These are phyloP conservation scores for Anthonomus grandis DNA, from an alignment of 1,140 invertebrate genomes.

Conservation along the genomic window DNA sequence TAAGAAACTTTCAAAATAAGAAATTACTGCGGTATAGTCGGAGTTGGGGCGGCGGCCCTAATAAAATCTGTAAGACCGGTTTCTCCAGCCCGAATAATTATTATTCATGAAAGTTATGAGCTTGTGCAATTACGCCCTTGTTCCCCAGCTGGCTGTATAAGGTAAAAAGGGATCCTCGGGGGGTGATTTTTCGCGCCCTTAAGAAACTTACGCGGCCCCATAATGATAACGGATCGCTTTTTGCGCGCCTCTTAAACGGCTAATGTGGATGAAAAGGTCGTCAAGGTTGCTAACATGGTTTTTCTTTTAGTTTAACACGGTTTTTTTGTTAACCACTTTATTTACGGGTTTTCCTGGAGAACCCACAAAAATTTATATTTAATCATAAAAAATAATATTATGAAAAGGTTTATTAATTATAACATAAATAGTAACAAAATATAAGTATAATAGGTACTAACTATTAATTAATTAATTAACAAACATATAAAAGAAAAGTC, in stretches of 20 bases:
- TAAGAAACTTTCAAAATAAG: conserved; percentile 17
- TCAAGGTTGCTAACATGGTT: too few species aligned
- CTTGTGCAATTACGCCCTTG: conserved; percentile 11
- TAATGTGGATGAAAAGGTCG: background rate
- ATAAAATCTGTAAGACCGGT: conserved; percentile 11
- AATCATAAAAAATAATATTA: too few species aligned
- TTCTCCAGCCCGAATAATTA: conserved; percentile 13
- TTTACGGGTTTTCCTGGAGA: too few species aligned
- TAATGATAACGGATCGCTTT: conserved; percentile 15
- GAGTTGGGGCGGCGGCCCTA: background rate
- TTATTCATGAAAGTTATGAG: conserved; percentile 24
- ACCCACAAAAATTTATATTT: too few species aligned
- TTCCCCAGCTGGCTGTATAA: conserved; percentile 1
- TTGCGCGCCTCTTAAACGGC: background rate
- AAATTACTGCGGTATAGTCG: conserved; percentile 8
- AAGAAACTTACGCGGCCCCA: background rate
- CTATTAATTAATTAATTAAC: too few species aligned
- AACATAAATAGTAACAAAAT: too few species aligned
- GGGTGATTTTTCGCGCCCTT: conserved; percentile 7
- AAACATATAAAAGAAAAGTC: too few species aligned
- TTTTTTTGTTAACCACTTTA: too few species aligned
- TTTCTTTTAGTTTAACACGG: too few species aligned
- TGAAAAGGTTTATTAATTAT: too few species aligned
- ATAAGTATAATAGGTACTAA: too few species aligned
- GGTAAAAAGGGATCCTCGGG: conserved; percentile 12